Base-by-base conservation (phyloP, 2,797 vertebrate genomes). In the Chaetodon trifasciatus region DNA sequence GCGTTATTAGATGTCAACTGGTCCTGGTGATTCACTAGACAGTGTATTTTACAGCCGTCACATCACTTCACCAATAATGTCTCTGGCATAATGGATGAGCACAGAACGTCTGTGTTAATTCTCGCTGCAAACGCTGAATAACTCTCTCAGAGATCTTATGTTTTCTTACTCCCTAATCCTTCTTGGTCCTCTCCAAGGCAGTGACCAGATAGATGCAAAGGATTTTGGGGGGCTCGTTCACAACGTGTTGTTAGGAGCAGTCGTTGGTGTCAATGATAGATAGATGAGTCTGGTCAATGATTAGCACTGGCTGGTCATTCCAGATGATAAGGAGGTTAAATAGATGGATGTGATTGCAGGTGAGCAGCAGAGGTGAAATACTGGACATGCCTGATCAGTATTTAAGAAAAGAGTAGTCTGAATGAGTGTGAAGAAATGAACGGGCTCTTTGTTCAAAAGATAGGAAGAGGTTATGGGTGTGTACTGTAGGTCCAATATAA, bases 401-500 rank as follows among this genome's bases (percentile, higher is more conserved):
- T 81, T 69, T 60, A 76, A 74, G 66, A 63, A 47, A 60, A 75
- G 50, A 70, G 68, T n/a, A 52, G 75, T 74, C 61, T 60, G 66
- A 83, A 79, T 67, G 55, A 86, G 52, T 50, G 53, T 66, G 61
- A 79, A 57, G 64, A 81, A 81, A 83, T 57, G 37, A 84, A 79
- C 23, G 49, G 72, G 67, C 55, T 82, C 63, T 85, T 83, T 86
- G 69, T 78, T 85, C 79, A 78, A 85, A 81, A 84, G 83, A 79
- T 40, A 76, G 17, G 72, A 81, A 68, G 70, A 90, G 88, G 82
- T 73, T 64, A 89, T 90, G 81, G 76, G 73, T 88, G 86, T 91
- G 89, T 92, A 88, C 78, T 85, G 74, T 92, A 94, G 94, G 93
- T 95, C 90, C 89, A 81, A 92, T 88, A 93, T 94, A 93, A 94